Evolutionary conservation across 2,888 invertebrate genomes (phyloP).

Genomic region (Acronicta aceris): DNA sequence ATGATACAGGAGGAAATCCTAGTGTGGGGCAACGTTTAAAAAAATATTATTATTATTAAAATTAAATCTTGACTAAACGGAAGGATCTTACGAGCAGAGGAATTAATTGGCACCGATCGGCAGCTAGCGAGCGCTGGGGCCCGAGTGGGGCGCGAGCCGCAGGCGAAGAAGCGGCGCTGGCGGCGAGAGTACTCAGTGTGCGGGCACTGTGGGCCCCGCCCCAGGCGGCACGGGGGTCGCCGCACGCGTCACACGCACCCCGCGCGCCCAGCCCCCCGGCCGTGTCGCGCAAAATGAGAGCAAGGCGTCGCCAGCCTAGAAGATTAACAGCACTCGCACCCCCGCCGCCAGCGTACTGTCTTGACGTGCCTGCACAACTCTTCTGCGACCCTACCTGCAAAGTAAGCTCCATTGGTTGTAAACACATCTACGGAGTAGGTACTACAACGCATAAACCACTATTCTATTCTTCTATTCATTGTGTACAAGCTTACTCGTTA

Average conservation of each 20-base stretch:
- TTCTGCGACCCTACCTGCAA: conserved; percentile 83
- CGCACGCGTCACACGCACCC: conserved; percentile 37
- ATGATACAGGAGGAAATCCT: no score
- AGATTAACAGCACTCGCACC: conserved; percentile 71
- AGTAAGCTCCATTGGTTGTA: conserved; percentile 58
- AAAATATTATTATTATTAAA: no score
- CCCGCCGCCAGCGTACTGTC: conserved; percentile 76
- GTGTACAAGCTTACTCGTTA: no score
- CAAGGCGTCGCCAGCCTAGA: conserved; percentile 78
- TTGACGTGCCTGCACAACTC: conserved; percentile 78
- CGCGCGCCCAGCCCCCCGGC: conserved; percentile 73
- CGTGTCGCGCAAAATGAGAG: conserved; percentile 78
- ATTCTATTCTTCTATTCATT: no score
- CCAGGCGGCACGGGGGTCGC: conserved; percentile 42
- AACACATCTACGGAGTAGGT: no score
- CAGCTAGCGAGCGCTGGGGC: conserved; percentile 88
- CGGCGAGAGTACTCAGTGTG: conserved; percentile 74
- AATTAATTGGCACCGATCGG: conserved; percentile 84
- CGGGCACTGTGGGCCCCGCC: conserved; percentile 69
- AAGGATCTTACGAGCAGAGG: conserved; percentile 31
- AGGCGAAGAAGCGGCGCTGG: conserved; percentile 71
- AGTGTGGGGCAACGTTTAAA: no score
- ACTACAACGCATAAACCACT: no score
- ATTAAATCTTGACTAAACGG: no score
- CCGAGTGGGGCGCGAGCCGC: conserved; percentile 73